These are phyloP conservation scores for Capromys pilorides DNA, from an alignment of 2,797 vertebrate genomes.

Conservation along the genomic window DNA sequence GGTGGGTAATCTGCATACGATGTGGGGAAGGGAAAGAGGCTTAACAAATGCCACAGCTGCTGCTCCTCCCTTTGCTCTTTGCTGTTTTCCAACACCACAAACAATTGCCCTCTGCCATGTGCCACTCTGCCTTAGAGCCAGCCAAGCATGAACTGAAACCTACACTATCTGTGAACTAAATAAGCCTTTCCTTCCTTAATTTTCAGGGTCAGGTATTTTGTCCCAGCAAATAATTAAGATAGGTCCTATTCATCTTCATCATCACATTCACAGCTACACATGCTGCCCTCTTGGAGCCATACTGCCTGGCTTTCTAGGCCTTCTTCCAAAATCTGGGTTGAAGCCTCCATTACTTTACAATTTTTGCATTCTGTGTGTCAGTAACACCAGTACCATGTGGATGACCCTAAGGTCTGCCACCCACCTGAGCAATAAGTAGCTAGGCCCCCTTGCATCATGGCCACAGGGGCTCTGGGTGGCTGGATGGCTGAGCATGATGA, in stretches of 20 bases:
- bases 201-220: too few species aligned
- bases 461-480: not conserved
- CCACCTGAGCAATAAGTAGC: not conserved
- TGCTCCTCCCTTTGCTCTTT: too few species aligned
- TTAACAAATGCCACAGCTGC: too few species aligned
- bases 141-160: too few species aligned
- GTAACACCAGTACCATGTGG: not conserved
- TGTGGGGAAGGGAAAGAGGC: too few species aligned
- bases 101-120: too few species aligned
- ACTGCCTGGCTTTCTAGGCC: not conserved
- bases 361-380: not conserved
- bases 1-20: too few species aligned
- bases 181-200: too few species aligned
- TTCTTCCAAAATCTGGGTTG: not conserved
- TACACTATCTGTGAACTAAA: too few species aligned
- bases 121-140: too few species aligned
- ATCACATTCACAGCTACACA: not conserved
- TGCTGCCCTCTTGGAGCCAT: not conserved
- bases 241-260: not conserved
- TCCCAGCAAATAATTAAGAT: too few species aligned
- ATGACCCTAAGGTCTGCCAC: not conserved
- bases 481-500: not conserved
- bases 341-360: not conserved
- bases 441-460: not conserved
- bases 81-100: too few species aligned